Conservation (phyloP, 2,113 vertebrate genomes). For the Platichthys stellatus region DNA sequence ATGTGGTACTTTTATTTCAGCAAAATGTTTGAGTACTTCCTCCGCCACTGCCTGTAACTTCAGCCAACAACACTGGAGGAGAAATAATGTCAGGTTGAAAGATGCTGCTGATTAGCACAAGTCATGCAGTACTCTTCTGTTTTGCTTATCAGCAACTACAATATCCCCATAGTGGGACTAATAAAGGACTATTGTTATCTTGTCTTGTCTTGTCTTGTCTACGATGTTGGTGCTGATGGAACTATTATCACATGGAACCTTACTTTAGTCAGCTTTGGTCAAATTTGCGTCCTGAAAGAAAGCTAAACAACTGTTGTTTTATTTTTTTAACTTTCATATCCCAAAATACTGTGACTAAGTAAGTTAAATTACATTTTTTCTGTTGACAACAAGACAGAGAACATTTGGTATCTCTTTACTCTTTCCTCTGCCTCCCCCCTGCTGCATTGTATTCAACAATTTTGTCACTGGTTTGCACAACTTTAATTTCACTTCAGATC, state of each 20-base stretch:
- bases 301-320: neutral
- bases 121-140: too few relatives aligned
- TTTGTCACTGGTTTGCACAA: slow-evolving; percentile 34
- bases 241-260: neutral
- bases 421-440: neutral
- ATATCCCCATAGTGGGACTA: too few relatives aligned
- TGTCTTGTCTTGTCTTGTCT: too few relatives aligned
- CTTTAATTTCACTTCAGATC: slow-evolving; percentile 13
- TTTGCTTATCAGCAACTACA: too few relatives aligned
- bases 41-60: neutral
- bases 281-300: neutral
- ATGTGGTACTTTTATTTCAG: too few relatives aligned
- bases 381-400: neutral
- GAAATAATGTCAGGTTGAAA: neutral
- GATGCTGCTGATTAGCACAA: neutral
- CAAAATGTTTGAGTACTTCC: too few relatives aligned
- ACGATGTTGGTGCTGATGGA: too few relatives aligned
- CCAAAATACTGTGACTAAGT: neutral
- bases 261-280: neutral
- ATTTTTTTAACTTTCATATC: neutral
- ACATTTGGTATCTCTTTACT: slow-evolving; percentile 2
- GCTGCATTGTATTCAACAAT: neutral
- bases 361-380: neutral
- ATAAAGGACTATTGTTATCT: too few relatives aligned
- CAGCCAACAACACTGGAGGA: neutral